Evolutionary conservation across 2,888 invertebrate species (phyloP).

Genomic region (Automeris io): DNA sequence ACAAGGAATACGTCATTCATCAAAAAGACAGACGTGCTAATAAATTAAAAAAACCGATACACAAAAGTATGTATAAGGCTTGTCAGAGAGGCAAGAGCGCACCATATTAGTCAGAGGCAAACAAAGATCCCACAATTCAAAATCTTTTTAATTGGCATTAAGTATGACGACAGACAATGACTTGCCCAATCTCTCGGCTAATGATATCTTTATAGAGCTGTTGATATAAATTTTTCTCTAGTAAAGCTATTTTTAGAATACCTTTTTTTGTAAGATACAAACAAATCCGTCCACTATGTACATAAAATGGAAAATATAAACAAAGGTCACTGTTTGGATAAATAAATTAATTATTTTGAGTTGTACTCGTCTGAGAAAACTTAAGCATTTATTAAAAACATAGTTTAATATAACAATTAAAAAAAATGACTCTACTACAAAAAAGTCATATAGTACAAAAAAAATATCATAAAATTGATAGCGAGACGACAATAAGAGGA

Average conservation of each 20-base stretch:
- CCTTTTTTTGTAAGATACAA: no score
- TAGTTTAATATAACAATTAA: no score
- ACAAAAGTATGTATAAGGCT: conserved; percentile 23
- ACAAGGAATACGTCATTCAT: neutral
- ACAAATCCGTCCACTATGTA: no score
- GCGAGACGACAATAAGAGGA: no score
- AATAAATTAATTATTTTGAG: no score
- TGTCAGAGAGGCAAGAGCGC: conserved; percentile 42
- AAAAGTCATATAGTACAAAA: no score
- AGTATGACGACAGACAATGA: conserved; percentile 72
- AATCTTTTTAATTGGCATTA: conserved; percentile 77
- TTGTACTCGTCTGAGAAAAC: no score
- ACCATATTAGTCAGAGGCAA: conserved; percentile 63
- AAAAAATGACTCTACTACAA: no score
- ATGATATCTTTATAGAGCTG: conserved; percentile 51
- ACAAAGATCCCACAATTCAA: conserved; percentile 71
- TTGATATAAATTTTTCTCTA: conserved; percentile 10
- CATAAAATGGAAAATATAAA: no score
- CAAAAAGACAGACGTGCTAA: neutral
- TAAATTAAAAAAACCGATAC: conserved; percentile 18
- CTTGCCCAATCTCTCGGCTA: conserved; percentile 64
- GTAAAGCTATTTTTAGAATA: neutral
- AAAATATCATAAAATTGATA: no score
- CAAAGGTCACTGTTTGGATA: no score
- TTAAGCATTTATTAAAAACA: no score